Percentiles rank a stretch among this genome's conserved stretches.
Conservation (phyloP, 2,113 vertebrate species). For the Toxotes chatareus region DNA sequence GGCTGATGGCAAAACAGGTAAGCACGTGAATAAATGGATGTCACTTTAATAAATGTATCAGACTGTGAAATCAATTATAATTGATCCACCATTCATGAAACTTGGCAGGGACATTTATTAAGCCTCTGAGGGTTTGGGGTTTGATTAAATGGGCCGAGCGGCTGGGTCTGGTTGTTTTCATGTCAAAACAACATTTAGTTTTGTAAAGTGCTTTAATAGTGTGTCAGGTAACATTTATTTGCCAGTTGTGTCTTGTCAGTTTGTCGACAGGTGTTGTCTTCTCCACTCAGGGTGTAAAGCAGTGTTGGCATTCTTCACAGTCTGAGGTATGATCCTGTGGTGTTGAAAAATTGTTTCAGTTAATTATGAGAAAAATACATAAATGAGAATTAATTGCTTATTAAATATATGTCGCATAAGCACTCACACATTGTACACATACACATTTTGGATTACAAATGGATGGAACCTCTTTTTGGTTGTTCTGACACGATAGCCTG, state of each 20-base stretch:
- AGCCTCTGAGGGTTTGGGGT: constrained; percentile 77
- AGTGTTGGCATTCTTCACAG: constrained; percentile 29
- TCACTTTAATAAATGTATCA: constrained; percentile 87
- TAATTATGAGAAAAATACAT: constrained; percentile 20
- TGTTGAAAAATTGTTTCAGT: constrained; percentile 1
- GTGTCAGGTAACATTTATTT: constrained; percentile 77
- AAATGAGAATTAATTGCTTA: constrained; percentile 15
- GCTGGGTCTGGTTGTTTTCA: constrained; percentile 58
- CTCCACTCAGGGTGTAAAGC: constrained; percentile 9
- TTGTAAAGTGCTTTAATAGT: constrained; percentile 70
- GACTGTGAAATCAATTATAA: constrained; percentile 86
- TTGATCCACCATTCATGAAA: constrained; percentile 85
- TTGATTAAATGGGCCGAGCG: constrained; percentile 80
- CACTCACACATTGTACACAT: neutral
- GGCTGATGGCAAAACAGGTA: constrained; percentile 78
- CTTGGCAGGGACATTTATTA: constrained; percentile 86
- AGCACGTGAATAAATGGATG: constrained; percentile 81
- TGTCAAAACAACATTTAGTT: constrained; percentile 76
- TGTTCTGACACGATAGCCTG: neutral
- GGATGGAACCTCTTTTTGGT: neutral
- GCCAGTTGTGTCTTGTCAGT: constrained; percentile 61
- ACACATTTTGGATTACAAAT: neutral
- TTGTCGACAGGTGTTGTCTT: constrained; percentile 55
- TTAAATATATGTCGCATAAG: constrained; percentile 6
- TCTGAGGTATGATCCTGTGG: neutral